Conservation (phyloP, 2,797 vertebrate species). For the Cryptoblepharus egeriae region DNA sequence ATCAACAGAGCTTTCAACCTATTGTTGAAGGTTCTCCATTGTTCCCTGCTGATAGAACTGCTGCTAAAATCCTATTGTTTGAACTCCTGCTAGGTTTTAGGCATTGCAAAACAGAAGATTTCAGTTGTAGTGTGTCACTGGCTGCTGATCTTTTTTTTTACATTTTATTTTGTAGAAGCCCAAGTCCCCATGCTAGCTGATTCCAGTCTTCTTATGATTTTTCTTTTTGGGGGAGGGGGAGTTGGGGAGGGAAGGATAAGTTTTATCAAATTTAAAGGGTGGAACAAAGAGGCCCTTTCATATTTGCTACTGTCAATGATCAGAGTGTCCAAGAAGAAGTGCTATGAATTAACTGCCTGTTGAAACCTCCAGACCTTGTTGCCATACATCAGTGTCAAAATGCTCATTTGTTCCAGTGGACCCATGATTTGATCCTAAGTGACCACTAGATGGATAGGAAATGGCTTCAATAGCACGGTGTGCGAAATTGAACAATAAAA, state of each 20-base stretch:
- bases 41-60: not conserved
- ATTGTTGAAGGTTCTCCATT: too few species aligned
- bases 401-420: slow-evolving; percentile 1
- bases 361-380: not conserved
- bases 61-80: not conserved
- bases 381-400: slow-evolving; percentile 20
- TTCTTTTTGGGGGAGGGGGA: too few species aligned
- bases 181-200: too few species aligned
- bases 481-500: slow-evolving; percentile 30
- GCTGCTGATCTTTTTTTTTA: too few species aligned
- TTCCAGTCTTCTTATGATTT: not conserved
- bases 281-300: not conserved
- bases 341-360: not conserved
- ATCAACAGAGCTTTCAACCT: too few species aligned
- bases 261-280: too few species aligned
- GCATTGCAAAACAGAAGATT: not conserved
- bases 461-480: not conserved
- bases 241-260: not conserved
- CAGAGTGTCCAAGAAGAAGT: not conserved
- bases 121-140: not conserved
- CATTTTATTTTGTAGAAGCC: too few species aligned
- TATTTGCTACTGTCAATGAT: not conserved
- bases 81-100: not conserved
- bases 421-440: not conserved
- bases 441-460: not conserved